Evolutionary conservation across 53 echinoderm and acorn worm species (phyloP).

Genomic region (Hippasteria phrygiana): DNA sequence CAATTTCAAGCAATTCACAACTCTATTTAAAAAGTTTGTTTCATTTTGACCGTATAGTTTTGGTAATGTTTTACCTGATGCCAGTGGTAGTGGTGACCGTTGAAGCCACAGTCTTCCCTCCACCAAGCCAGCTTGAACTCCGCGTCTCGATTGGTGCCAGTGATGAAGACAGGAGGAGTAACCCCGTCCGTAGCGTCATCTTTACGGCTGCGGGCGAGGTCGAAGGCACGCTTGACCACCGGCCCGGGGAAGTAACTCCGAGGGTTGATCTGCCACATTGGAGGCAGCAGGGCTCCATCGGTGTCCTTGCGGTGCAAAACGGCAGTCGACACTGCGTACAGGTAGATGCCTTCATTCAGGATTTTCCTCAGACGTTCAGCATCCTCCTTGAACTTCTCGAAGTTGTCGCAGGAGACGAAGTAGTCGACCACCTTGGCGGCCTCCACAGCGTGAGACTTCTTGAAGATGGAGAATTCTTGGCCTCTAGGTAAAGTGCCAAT

Average conservation of each 20-base stretch:
- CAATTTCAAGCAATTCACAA: neutral
- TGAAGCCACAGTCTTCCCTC: constrained; percentile 67
- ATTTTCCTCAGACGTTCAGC: constrained; percentile 2
- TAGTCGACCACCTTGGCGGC: constrained; percentile 64
- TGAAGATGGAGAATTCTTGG: constrained; percentile 68
- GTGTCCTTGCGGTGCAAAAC: constrained; percentile 58
- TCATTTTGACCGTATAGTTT: neutral
- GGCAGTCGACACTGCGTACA: constrained; percentile 67
- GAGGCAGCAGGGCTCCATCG: constrained; percentile 29
- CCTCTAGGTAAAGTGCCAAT: constrained; percentile 58
- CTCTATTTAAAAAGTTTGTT: neutral
- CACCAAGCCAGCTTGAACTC: constrained; percentile 74
- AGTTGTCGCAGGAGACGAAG: constrained; percentile 47
- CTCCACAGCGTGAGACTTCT: constrained; percentile 59
- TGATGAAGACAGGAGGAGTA: neutral
- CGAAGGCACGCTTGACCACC: constrained; percentile 23
- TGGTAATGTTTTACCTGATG: constrained; percentile 53
- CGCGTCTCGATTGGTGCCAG: constrained; percentile 61
- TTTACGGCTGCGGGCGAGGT: neutral
- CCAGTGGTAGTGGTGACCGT: constrained; percentile 72
- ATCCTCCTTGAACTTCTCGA: constrained; percentile 43
- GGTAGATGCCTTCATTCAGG: constrained; percentile 72
- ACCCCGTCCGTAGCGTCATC: neutral
- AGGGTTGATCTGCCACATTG: constrained; percentile 60
- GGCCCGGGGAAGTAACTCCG: constrained; percentile 41